These are phyloP conservation scores for Neodon shergylaensis DNA, from an alignment of 2,113 vertebrate species.

Conservation along the genomic window DNA sequence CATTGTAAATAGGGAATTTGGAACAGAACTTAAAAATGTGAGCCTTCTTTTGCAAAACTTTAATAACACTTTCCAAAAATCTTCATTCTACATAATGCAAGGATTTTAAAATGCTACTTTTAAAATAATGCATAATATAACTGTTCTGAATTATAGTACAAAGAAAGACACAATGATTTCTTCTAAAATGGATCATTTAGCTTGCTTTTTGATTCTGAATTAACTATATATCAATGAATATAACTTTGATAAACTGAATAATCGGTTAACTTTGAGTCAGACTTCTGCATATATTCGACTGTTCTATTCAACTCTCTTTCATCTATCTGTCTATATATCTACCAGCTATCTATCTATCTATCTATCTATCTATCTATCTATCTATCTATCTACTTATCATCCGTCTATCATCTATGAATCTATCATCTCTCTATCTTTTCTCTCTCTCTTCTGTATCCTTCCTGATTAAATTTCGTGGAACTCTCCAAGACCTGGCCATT, in stretches of 20 bases:
- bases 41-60: conserved; percentile 34
- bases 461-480: neutral
- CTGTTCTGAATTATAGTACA: neutral
- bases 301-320: neutral
- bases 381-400: neutral
- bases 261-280: neutral
- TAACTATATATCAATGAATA: neutral
- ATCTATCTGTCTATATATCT: neutral
- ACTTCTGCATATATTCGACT: neutral
- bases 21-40: conserved; percentile 5
- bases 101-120: neutral
- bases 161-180: neutral
- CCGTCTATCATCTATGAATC: neutral
- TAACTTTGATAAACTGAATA: conserved; percentile 3
- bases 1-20: conserved; percentile 72
- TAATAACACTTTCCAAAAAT: neutral
- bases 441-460: neutral
- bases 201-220: neutral
- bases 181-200: neutral
- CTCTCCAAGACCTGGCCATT: neutral
- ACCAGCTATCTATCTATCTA: too few relatives aligned
- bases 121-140: neutral
- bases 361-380: neutral
- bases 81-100: neutral
- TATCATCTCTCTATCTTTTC: neutral